These are phyloP conservation scores for Drosophila dives DNA, from an alignment of 2,888 invertebrate species.

Conservation along the genomic window DNA sequence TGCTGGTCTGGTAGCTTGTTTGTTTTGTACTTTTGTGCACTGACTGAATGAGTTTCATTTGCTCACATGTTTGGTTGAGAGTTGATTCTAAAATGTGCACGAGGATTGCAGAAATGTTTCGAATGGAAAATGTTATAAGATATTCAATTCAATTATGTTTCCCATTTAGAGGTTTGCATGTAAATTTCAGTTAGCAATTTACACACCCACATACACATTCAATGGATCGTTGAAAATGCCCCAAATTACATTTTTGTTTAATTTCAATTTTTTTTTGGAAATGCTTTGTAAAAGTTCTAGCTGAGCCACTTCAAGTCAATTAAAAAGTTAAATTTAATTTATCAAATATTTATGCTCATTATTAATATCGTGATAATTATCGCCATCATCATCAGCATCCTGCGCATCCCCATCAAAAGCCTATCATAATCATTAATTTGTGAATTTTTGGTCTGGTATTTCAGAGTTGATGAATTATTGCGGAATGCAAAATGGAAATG, in stretches of 20 bases:
- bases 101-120: constrained; percentile 14
- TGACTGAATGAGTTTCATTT: constrained; percentile 55
- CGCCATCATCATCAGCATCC: constrained; percentile 5
- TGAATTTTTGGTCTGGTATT: constrained; percentile 12
- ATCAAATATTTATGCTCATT: constrained; percentile 28
- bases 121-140: constrained; percentile 10
- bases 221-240: constrained; percentile 16
- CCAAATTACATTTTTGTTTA: constrained; percentile 15
- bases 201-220: background rate
- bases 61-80: constrained; percentile 21
- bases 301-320: constrained; percentile 47
- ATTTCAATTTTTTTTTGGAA: constrained; percentile 29
- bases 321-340: constrained; percentile 74
- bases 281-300: constrained; percentile 14
- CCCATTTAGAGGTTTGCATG: constrained; percentile 9
- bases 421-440: constrained; percentile 37
- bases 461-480: constrained; percentile 16
- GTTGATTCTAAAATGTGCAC: constrained; percentile 36
- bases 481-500: constrained; percentile 17
- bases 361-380: constrained; percentile 20
- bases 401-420: constrained; percentile 29
- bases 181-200: background rate
- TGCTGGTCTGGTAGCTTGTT: constrained; percentile 26
- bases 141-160: constrained; percentile 24
- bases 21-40: constrained; percentile 35